Conservation (phyloP, 2,797 vertebrate species). For the Muscicapa striata region DNA sequence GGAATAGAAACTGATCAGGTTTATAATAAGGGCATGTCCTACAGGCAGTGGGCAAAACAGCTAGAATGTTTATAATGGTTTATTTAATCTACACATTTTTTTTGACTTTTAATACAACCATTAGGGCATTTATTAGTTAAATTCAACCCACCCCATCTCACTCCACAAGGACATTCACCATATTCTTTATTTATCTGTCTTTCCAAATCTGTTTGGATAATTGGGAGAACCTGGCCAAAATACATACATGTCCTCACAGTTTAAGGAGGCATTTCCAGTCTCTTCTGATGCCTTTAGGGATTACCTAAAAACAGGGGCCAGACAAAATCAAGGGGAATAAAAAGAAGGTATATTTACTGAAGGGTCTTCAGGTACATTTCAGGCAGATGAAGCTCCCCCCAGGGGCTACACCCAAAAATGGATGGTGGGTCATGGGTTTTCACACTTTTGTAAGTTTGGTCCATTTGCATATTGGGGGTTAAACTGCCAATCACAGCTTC, state of each 20-base stretch:
- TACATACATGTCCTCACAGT: not conserved
- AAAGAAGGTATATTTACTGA: not conserved
- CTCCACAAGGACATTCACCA: not conserved
- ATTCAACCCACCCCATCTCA: not conserved
- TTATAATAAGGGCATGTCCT: not conserved
- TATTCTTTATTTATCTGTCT: not conserved
- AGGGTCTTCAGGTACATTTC: not conserved
- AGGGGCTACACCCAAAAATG: not conserved
- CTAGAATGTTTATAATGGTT: not conserved
- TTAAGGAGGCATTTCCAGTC: not conserved
- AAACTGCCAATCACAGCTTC: not conserved
- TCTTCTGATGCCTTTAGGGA: not conserved
- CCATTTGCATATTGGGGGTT: not conserved
- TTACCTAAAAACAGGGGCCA: not conserved
- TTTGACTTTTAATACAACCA: not conserved
- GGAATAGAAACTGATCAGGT: not conserved
- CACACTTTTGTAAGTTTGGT: not conserved
- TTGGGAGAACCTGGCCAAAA: not conserved
- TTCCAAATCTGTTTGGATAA: not conserved
- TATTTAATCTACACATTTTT: not conserved
- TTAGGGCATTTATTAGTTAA: not conserved
- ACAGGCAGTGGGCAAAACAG: not conserved
- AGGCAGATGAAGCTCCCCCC: rapidly evolving
- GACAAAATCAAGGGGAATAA: not conserved
- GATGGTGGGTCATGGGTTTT: rapidly evolving